These are phyloP conservation scores for Stichopus chloronotus DNA, from an alignment of 35 echinoderm and acorn worm species.

Conservation along the genomic window DNA sequence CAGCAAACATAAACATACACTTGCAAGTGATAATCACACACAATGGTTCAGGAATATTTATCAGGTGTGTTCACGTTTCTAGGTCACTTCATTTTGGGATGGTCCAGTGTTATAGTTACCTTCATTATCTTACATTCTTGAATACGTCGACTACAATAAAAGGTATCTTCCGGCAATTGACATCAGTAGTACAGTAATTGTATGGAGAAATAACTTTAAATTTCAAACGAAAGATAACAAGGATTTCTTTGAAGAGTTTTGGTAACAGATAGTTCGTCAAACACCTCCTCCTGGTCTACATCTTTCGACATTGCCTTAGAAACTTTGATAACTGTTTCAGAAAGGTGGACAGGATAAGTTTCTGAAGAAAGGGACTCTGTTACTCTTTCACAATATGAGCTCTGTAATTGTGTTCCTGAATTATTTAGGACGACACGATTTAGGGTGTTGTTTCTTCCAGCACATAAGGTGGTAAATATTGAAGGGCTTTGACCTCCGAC, in stretches of 20 bases:
- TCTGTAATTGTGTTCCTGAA: background rate
- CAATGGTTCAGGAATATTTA: too few species aligned
- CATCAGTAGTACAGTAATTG: too few species aligned
- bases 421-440: background rate
- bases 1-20: too few species aligned
- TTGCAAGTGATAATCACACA: too few species aligned
- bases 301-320: background rate
- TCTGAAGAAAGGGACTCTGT: background rate
- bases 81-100: too few species aligned
- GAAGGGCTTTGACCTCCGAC: too few species aligned
- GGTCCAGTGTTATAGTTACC: background rate
- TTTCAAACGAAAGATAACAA: background rate
- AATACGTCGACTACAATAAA: background rate
- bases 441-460: background rate
- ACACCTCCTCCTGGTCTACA: background rate
- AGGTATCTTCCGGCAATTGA: too few species aligned
- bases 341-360: background rate
- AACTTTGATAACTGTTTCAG: background rate
- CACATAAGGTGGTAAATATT: too few species aligned
- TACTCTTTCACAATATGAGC: background rate
- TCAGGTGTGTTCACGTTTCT: too few species aligned
- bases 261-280: background rate
- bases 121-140: background rate
- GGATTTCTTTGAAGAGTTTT: constrained; percentile 3
- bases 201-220: background rate